Conservation (phyloP, 2,797 vertebrate genomes). For the Loriculus beryllinus region DNA sequence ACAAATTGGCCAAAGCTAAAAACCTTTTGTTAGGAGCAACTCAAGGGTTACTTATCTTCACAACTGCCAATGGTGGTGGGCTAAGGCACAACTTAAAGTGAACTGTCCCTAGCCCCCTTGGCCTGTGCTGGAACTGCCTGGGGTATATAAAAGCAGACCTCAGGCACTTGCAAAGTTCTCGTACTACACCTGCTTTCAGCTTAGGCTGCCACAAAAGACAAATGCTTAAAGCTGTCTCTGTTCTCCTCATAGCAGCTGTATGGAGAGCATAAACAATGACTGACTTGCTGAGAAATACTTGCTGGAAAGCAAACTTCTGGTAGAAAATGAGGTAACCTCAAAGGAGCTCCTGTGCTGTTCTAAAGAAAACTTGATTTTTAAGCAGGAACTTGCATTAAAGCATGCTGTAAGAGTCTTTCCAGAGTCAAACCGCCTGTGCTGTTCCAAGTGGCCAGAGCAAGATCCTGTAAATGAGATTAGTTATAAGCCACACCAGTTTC, state of each 20-base stretch:
- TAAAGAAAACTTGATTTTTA: background rate
- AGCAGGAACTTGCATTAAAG: background rate
- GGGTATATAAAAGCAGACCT: background rate
- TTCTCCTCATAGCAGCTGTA: background rate
- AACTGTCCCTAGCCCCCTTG: background rate
- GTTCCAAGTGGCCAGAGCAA: background rate
- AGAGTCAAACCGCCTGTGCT: background rate
- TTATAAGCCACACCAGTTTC: background rate
- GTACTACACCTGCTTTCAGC: fast-evolving
- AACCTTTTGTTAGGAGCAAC: background rate
- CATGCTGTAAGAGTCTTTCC: background rate
- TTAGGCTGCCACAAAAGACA: background rate
- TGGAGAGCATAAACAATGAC: background rate
- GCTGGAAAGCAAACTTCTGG: background rate
- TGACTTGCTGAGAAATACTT: background rate
- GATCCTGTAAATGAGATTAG: too few species aligned
- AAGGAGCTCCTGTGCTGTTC: background rate
- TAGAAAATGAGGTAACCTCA: background rate
- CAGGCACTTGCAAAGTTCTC: background rate
- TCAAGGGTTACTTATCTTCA: background rate
- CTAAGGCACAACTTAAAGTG: background rate
- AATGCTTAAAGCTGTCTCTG: background rate
- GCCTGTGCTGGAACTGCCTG: background rate
- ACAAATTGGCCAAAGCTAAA: background rate
- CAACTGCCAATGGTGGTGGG: background rate